Conservation (phyloP, 1,140 invertebrate species). For the Cyrtorhinus lividipennis region DNA sequence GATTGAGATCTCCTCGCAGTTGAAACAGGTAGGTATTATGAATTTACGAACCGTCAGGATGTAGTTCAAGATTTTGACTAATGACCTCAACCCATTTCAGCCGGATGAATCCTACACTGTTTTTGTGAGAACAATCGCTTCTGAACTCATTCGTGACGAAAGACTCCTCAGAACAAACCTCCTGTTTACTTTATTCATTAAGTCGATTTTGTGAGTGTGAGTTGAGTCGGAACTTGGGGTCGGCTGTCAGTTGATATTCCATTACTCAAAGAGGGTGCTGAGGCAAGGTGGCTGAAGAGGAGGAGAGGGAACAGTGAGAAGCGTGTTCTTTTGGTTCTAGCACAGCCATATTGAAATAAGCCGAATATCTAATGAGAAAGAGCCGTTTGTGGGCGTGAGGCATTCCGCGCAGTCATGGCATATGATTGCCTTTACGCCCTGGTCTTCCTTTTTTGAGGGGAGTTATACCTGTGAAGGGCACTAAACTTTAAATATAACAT, state of each 20-base stretch:
- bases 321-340: conserved; percentile 9
- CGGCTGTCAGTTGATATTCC: conserved; percentile 7
- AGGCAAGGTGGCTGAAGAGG: background rate
- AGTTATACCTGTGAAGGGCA: conserved; percentile 9
- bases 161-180: background rate
- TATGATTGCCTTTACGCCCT: conserved; percentile 6
- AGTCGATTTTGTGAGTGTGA: conserved; percentile 8
- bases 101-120: no score
- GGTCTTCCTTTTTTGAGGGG: conserved; percentile 4
- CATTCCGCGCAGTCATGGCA: conserved; percentile 9
- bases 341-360: conserved; percentile 9
- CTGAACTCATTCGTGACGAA: background rate
- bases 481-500: conserved; percentile 10
- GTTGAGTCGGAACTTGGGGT: background rate
- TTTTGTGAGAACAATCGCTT: background rate
- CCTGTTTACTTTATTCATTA: conserved; percentile 9
- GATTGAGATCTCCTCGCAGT: no score
- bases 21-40: no score
- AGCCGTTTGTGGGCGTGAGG: background rate
- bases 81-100: no score
- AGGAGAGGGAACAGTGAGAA: conserved; percentile 1
- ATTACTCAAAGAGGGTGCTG: background rate
- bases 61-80: no score
- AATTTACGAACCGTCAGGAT: no score
- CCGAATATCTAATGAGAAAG: conserved; percentile 8